These are phyloP conservation scores for Aptenodytes forsteri DNA, from an alignment of 2,113 vertebrate genomes.

Conservation along the genomic window DNA sequence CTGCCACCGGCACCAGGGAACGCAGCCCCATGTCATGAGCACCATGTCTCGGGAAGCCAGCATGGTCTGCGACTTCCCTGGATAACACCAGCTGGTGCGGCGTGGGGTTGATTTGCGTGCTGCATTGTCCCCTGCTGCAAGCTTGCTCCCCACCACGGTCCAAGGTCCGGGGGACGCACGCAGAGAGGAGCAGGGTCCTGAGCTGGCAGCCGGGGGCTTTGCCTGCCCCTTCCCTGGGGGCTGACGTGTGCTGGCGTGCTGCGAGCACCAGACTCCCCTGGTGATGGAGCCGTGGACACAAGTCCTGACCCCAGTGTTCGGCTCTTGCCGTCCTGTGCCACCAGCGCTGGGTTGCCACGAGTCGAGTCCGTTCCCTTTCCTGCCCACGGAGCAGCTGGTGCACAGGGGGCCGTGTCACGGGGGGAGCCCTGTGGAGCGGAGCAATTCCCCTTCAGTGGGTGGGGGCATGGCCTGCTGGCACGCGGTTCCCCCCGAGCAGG, in stretches of 20 bases:
- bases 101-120: not conserved
- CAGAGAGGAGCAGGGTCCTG: not conserved
- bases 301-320: rapidly evolving
- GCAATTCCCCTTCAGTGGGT: rapidly evolving
- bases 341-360: not conserved
- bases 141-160: not conserved
- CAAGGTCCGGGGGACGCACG: rapidly evolving
- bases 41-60: not conserved
- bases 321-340: not conserved
- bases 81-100: not conserved
- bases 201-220: not conserved
- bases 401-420: rapidly evolving
- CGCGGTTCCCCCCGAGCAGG: rapidly evolving
- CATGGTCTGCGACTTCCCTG: rapidly evolving
- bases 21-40: rapidly evolving
- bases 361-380: not conserved
- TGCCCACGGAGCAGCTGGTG: not conserved
- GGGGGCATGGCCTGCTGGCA: not conserved
- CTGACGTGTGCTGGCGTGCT: rapidly evolving
- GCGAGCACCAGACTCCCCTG: not conserved
- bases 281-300: not conserved
- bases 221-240: not conserved
- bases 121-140: rapidly evolving
- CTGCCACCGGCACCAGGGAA: not conserved
- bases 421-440: not conserved